A percentile compares a stretch with the other conserved stretches of the same genome.
Evolutionary conservation across 2,888 invertebrate species (phyloP).

Genomic region (Teleiodes luculella): DNA sequence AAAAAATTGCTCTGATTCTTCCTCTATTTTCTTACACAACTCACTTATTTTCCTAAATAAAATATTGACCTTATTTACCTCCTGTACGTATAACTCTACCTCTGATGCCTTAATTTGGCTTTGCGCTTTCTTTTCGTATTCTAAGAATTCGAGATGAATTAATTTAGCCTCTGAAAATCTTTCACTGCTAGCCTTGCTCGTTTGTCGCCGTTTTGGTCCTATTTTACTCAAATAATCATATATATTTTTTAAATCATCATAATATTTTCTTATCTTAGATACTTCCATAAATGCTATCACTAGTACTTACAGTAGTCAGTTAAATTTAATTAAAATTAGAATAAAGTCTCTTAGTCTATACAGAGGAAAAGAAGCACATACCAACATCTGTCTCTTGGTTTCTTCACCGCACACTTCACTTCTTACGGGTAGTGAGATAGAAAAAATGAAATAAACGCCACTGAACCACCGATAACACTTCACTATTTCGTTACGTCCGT

Average conservation of each 20-base stretch:
- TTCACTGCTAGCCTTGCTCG: background rate
- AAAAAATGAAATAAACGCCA: too few relatives aligned
- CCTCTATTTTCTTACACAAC: background rate
- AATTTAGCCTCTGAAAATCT: background rate
- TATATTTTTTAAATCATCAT: background rate
- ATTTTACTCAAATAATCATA: background rate
- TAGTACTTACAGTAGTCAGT: too few relatives aligned
- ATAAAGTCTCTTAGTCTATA: too few relatives aligned
- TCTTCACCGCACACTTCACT: too few relatives aligned
- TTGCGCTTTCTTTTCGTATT: background rate
- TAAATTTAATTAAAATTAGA: too few relatives aligned
- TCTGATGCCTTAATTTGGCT: background rate
- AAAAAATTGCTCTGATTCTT: background rate
- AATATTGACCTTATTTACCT: background rate
- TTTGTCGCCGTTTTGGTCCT: background rate
- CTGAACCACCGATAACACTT: too few relatives aligned
- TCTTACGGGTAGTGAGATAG: too few relatives aligned
- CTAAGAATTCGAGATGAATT: background rate
- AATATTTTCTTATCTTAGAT: too few relatives aligned
- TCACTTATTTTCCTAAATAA: background rate
- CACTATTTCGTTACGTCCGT: too few relatives aligned
- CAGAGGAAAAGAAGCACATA: too few relatives aligned
- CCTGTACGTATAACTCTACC: background rate
- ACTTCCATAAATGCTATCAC: too few relatives aligned
- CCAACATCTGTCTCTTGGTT: too few relatives aligned